These are phyloP conservation scores for Rhipidura dahli DNA, from an alignment of 2,113 vertebrate species.

Conservation along the genomic window DNA sequence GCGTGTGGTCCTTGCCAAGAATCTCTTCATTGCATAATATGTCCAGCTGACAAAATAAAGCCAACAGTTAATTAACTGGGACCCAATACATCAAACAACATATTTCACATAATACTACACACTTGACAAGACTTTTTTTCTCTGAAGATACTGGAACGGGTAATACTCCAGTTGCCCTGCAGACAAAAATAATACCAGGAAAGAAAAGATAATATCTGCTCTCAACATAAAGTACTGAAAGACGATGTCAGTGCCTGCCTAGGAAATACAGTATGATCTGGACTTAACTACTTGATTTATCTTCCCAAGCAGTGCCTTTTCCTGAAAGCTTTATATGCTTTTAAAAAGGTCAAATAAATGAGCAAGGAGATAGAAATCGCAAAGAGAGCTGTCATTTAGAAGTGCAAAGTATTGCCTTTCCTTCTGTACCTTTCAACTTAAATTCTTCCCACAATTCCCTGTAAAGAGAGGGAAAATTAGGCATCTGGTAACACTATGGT, in stretches of 20 bases:
- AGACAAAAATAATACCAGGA: neutral
- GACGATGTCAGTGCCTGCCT: neutral
- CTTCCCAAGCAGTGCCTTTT: neutral
- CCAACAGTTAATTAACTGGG: neutral
- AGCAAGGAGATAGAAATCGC: neutral
- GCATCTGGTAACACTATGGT: neutral
- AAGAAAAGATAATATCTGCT: neutral
- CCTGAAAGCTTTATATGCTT: neutral
- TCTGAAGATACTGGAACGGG: neutral
- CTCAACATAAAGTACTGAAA: neutral
- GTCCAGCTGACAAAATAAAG: constrained; percentile 84
- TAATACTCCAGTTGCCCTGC: neutral
- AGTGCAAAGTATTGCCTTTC: neutral
- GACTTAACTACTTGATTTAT: neutral
- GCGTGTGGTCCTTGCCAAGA: constrained; percentile 97
- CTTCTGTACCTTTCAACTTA: neutral
- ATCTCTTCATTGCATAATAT: constrained; percentile 99
- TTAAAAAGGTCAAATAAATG: neutral
- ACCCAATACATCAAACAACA: neutral
- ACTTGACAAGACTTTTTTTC: neutral
- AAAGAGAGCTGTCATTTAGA: neutral
- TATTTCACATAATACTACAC: neutral
- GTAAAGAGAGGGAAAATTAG: neutral
- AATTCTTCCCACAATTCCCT: neutral
- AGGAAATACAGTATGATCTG: neutral